These are phyloP conservation scores for Miltochrista miniata DNA, from an alignment of 2,888 invertebrate genomes.

Conservation along the genomic window DNA sequence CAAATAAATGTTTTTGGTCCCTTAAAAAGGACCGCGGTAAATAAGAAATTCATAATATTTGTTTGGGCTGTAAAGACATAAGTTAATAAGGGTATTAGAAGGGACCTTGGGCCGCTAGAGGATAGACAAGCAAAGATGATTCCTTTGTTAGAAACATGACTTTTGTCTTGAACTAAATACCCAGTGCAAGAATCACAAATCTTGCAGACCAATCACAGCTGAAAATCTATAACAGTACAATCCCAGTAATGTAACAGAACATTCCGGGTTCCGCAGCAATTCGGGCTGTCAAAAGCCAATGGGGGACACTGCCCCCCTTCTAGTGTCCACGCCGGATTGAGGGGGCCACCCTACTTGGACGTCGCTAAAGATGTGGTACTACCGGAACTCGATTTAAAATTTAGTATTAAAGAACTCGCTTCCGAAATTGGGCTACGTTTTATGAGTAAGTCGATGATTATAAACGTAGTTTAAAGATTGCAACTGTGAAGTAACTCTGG, in stretches of 20 bases:
- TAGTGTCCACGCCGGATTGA: constrained; percentile 64
- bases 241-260: constrained; percentile 39
- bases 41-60: no score
- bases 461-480: no score
- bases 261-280: constrained; percentile 54
- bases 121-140: no score
- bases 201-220: constrained; percentile 10
- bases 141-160: no score
- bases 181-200: not conserved
- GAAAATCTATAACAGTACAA: constrained; percentile 24
- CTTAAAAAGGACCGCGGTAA: no score
- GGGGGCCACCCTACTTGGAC: constrained; percentile 60
- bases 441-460: not conserved
- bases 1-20: no score
- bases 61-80: no score
- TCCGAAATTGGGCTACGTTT: not conserved
- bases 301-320: constrained; percentile 56
- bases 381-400: constrained; percentile 27
- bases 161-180: no score
- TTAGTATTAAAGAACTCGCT: not conserved
- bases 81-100: no score
- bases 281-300: constrained; percentile 79
- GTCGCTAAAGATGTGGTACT: constrained; percentile 45
- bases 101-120: no score
- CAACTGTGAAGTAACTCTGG: no score